phyloP scores from a whole-genome alignment of 2,797 vertebrate species.

The Allobates femoralis region DNA sequence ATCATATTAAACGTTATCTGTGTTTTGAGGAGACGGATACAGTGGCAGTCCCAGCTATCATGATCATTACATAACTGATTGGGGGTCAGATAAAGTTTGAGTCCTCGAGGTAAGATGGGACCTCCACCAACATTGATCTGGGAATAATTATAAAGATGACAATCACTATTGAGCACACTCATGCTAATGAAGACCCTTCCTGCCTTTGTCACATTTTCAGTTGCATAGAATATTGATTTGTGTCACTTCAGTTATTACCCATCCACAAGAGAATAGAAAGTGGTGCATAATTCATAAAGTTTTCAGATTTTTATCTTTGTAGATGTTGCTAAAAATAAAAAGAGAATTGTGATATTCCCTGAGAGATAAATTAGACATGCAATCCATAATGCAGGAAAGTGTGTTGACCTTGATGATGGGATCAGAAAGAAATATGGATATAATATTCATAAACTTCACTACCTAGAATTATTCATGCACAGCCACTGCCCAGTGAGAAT shows the following conservation, averaged over 20 bases:
- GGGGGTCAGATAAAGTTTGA: neutral
- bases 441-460: constrained; percentile 62
- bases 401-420: constrained; percentile 59
- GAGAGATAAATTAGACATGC: constrained; percentile 61
- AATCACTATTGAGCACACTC: neutral
- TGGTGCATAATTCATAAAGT: constrained; percentile 57
- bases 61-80: neutral
- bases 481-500: constrained; percentile 57
- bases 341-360: constrained; percentile 59
- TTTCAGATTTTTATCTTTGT: constrained; percentile 52
- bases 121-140: neutral
- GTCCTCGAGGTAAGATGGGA: neutral
- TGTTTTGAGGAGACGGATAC: no score
- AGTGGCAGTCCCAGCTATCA: no score
- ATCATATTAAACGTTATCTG: no score
- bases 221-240: constrained; percentile 40
- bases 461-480: constrained; percentile 57
- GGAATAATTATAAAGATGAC: neutral
- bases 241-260: constrained; percentile 25
- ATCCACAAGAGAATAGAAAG: neutral
- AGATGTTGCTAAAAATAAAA: constrained; percentile 61
- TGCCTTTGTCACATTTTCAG: constrained; percentile 34
- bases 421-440: constrained; percentile 62
- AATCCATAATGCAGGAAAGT: constrained; percentile 54
- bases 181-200: neutral